Percentiles rank a stretch among this genome's conserved stretches.
Evolutionary conservation across 30 jellyfish, hydroid and myxozoan genomes (phyloP).

Genomic region (Pseudorhiza aurosa): DNA sequence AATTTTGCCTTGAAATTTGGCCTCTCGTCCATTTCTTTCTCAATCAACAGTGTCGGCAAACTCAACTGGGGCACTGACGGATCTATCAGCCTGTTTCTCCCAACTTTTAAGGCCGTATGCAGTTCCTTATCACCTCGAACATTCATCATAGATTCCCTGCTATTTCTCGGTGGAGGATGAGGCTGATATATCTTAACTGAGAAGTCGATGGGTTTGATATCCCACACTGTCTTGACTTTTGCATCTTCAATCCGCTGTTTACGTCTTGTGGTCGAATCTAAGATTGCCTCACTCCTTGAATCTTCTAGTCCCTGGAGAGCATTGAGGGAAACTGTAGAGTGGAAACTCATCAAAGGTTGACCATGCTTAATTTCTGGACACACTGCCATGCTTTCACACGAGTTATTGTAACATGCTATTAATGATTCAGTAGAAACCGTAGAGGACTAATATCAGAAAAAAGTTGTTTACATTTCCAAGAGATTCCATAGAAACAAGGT

Average conservation of each 20-base stretch:
- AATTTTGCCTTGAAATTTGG: conserved; percentile 10
- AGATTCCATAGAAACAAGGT: conserved; percentile 49
- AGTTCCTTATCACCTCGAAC: not conserved
- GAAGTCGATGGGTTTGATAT: conserved; percentile 47
- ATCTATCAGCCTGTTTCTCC: not conserved
- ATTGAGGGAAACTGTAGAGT: conserved; percentile 39
- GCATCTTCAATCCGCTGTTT: conserved; percentile 4
- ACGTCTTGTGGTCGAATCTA: conserved; percentile 18
- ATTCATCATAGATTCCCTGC: conserved; percentile 27
- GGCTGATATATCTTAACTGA: conserved; percentile 56
- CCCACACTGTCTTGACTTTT: conserved; percentile 50
- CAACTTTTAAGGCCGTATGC: not conserved
- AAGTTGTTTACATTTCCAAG: conserved; percentile 27
- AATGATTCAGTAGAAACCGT: not conserved
- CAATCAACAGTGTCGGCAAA: conserved; percentile 26
- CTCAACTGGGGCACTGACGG: conserved; percentile 37
- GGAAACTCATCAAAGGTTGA: conserved; percentile 31
- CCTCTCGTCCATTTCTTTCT: conserved; percentile 8
- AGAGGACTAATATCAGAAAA: not conserved
- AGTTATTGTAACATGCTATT: not conserved
- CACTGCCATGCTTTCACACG: not conserved
- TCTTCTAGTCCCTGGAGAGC: conserved; percentile 56
- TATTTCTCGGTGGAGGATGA: conserved; percentile 32
- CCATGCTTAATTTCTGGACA: conserved; percentile 2
- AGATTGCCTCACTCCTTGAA: conserved; percentile 27